Base-by-base conservation (phyloP, 2,888 invertebrate species). In the Rhodophaea formosa region DNA sequence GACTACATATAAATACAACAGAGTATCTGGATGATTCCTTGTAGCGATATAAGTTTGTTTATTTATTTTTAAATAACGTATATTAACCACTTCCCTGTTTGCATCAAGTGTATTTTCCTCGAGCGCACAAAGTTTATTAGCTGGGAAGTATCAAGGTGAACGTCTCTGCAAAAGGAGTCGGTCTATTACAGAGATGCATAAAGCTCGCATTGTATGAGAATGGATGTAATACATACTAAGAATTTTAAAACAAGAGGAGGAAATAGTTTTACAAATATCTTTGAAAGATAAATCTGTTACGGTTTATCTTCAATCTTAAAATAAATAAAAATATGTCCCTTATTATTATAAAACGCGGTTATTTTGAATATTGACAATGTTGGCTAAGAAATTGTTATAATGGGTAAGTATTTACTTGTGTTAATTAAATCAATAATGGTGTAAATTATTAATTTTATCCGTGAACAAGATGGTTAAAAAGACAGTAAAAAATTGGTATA, bases 41-140 rank as follows among this genome's bases (percentile, higher is more conserved):
- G n/a, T 39, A 39, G 39, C 39, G n/a, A 39, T 39, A 2, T 12
- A 39, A 39, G 5, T 39, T 47, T 35, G 16, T 35, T 35, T 29
- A 29, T 14, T 29, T 30, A 8, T 35, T 23, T 17, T 35, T 16
- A 12, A 17, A 51, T 15, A 16, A 51, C 51, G 35, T 51, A 35
- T 35, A 51, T 35, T 39, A 51, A 39, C 10, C 53, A 53, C 53
- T 53, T 53, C 53, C 53, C 44, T 44, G 44, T 53, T 8, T 15
- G 14, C 15, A 15, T 29, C 16, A 23, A 42, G 15, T 44, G 44
- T 17, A 44, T 53, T 53, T 53, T 53, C 53, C 53, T 53, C 43
- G 8, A 8, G 30, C 29, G 51, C 17, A 35, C 51, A 51, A 17
- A 51, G 51, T 35, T 51, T 51, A 44, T 7, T 44, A 29, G 44